Conservation (phyloP, 2,113 vertebrate genomes). For the Burhinus oedicnemus region DNA sequence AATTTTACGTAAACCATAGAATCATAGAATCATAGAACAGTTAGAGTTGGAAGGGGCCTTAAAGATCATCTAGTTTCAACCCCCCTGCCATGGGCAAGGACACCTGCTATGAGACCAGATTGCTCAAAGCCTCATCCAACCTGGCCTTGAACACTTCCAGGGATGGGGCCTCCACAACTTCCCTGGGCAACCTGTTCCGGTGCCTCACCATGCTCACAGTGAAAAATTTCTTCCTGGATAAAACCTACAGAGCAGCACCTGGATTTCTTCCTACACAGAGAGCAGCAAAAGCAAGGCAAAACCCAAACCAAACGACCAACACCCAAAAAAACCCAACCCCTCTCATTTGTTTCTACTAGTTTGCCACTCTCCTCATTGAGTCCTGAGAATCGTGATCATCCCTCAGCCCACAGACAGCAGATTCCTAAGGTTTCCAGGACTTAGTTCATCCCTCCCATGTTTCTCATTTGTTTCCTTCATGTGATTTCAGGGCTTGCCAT, state of each 20-base stretch:
- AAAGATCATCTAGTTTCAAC: too few species aligned
- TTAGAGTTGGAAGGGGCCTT: too few species aligned
- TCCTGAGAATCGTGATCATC: background rate
- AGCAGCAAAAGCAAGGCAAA: background rate
- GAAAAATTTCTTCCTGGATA: background rate
- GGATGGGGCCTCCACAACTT: too few species aligned
- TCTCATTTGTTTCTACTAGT: background rate
- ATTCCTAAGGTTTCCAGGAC: background rate
- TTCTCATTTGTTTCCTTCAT: background rate
- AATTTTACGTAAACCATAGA: background rate
- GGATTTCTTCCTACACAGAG: background rate
- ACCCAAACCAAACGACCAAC: background rate
- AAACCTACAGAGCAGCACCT: background rate
- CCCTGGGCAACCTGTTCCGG: too few species aligned
- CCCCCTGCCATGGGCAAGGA: too few species aligned
- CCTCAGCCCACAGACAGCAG: background rate
- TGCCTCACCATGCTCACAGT: too few species aligned
- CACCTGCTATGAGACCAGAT: too few species aligned
- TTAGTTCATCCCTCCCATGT: background rate
- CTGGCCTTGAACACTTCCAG: too few species aligned
- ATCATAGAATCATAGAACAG: too few species aligned
- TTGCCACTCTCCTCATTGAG: background rate
- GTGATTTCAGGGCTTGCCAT: background rate
- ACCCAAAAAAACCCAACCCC: accelerated
- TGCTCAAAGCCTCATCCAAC: too few species aligned